A percentile compares a stretch with the other conserved stretches of the same genome.
phyloP scores from a whole-genome alignment of 2,888 invertebrate species.

The Lycia hirtaria region DNA sequence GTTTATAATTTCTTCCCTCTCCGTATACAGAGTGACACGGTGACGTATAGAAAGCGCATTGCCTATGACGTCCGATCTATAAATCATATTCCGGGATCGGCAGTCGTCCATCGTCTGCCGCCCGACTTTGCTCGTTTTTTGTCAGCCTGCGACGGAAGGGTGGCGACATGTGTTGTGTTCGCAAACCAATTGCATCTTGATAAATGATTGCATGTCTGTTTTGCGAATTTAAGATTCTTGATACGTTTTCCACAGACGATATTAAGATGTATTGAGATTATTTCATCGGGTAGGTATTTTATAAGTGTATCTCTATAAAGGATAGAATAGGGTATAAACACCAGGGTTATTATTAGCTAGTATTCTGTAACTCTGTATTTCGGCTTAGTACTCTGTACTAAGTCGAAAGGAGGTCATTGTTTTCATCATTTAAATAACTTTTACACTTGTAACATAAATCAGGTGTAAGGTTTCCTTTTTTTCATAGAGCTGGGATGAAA shows the following conservation, averaged over 20 bases:
- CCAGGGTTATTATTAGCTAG: no score
- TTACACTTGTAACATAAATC: no score
- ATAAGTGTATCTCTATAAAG: no score
- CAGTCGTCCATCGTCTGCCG: slow-evolving; percentile 73
- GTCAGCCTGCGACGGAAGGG: slow-evolving; percentile 73
- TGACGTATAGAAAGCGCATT: slow-evolving; percentile 82
- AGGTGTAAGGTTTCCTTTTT: no score
- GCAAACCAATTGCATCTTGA: slow-evolving; percentile 58
- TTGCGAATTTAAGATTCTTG: slow-evolving; percentile 18
- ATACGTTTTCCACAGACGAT: slow-evolving; percentile 15
- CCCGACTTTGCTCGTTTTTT: slow-evolving; percentile 79
- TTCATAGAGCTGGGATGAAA: no score
- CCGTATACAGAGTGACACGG: slow-evolving; percentile 58
- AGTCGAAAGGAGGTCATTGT: no score
- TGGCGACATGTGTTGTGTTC: slow-evolving; percentile 67
- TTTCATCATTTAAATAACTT: no score
- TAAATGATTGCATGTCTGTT: slow-evolving; percentile 43
- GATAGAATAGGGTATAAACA: no score
- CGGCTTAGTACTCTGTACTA: no score
- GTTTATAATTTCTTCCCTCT: slow-evolving; percentile 17
- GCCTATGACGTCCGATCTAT: slow-evolving; percentile 81
- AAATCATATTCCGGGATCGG: slow-evolving; percentile 79
- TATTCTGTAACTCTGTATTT: no score
- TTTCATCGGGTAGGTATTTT: no score
- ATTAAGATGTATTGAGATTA: no score